A percentile compares a stretch with the other conserved stretches of the same genome.
Evolutionary conservation across 35 echinoderm and acorn worm species (phyloP).

Genomic region (Lytechinus pictus): DNA sequence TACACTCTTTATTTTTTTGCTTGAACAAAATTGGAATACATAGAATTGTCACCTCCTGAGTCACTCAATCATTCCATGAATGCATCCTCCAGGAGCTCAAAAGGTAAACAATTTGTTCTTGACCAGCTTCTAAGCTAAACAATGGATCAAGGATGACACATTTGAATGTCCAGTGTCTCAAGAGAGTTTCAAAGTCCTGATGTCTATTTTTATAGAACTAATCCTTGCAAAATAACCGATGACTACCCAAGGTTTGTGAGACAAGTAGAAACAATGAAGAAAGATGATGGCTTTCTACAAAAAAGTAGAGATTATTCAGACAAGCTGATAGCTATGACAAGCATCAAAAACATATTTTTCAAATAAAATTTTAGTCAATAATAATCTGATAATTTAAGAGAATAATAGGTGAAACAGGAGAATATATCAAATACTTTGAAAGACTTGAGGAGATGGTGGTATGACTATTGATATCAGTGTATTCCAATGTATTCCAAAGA

Average conservation of each 20-base stretch:
- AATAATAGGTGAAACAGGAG: not conserved
- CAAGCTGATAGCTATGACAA: too few species aligned
- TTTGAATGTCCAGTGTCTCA: not conserved
- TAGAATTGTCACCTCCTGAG: not conserved
- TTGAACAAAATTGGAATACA: not conserved
- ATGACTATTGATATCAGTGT: not conserved
- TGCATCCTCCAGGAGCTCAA: not conserved
- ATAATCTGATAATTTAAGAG: not conserved
- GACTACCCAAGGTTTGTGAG: not conserved
- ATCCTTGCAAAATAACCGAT: not conserved
- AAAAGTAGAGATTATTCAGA: not conserved
- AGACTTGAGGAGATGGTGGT: not conserved
- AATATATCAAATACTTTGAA: not conserved
- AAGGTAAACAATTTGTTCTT: slow-evolving; percentile 14
- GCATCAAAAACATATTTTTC: too few species aligned
- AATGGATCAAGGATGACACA: not conserved
- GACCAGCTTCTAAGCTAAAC: not conserved
- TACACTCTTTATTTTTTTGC: too few species aligned
- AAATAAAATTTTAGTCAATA: too few species aligned
- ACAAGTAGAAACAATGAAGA: not conserved
- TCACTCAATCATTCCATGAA: not conserved
- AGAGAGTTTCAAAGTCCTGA: not conserved
- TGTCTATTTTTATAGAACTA: not conserved
- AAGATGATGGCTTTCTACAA: not conserved
- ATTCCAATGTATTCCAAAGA: not conserved